phyloP scores from a whole-genome alignment of 2,113 vertebrate genomes.

The Hypomesus transpacificus region DNA sequence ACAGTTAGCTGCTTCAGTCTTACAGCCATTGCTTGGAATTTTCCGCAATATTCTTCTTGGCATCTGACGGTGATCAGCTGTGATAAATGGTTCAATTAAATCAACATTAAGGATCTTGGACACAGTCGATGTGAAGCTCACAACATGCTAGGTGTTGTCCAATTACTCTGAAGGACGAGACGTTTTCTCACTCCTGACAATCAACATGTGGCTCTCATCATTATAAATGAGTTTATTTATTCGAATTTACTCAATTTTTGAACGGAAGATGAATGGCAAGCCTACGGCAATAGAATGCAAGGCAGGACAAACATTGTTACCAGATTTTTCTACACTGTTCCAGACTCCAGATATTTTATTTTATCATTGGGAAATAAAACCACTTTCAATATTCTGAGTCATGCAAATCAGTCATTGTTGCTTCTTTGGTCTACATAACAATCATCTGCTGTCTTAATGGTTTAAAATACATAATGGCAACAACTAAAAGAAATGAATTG shows the following conservation, averaged over 20 bases:
- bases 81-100: constrained; percentile 74
- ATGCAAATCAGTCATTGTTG: too few species aligned
- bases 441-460: too few species aligned
- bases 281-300: background rate
- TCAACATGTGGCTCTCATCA: constrained; percentile 56
- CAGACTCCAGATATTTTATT: too few species aligned
- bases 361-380: too few species aligned
- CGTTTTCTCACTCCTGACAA: constrained; percentile 54
- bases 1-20: constrained; percentile 33
- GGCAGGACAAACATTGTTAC: too few species aligned
- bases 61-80: constrained; percentile 63
- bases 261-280: constrained; percentile 27
- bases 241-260: constrained; percentile 31
- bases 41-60: constrained; percentile 48
- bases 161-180: constrained; percentile 64
- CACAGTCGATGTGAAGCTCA: constrained; percentile 47
- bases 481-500: too few species aligned
- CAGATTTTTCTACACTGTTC: too few species aligned
- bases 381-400: too few species aligned
- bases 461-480: too few species aligned
- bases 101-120: constrained; percentile 58
- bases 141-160: constrained; percentile 48
- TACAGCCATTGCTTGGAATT: constrained; percentile 47
- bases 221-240: constrained; percentile 62
- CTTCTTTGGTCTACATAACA: too few species aligned